A percentile compares a stretch with the other conserved stretches of the same genome.
Conservation (phyloP, 2,797 vertebrate genomes). For the Falco peregrinus region DNA sequence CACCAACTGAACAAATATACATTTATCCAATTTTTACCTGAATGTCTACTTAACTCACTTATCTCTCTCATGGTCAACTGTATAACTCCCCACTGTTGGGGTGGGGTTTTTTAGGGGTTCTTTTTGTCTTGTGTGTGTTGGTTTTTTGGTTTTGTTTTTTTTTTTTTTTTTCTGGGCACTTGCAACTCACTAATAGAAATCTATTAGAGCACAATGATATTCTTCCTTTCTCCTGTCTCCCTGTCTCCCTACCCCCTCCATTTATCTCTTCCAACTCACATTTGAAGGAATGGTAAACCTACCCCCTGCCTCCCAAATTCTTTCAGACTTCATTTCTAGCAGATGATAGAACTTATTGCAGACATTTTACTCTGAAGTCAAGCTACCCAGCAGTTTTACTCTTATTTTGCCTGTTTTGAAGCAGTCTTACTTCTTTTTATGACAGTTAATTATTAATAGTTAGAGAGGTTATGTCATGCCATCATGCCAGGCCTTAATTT, state of each 20-base stretch:
- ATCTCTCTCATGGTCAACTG: background rate
- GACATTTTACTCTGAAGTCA: background rate
- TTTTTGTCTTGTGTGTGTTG: no score
- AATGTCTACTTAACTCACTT: background rate
- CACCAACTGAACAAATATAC: background rate
- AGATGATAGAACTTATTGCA: background rate
- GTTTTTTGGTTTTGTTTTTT: no score
- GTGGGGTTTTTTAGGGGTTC: no score
- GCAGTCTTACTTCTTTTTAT: background rate
- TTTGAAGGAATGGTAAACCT: background rate
- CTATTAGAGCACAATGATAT: background rate
- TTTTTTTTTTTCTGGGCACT: background rate
- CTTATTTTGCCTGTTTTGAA: background rate
- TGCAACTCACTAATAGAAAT: background rate
- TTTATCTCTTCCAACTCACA: background rate
- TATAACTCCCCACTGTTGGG: background rate
- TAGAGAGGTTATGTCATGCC: background rate
- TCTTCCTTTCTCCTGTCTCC: background rate
- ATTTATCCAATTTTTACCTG: background rate
- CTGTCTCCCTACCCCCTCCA: background rate
- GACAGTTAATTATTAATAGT: background rate
- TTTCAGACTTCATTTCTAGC: background rate
- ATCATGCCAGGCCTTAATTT: background rate
- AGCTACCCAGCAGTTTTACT: background rate
- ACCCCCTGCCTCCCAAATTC: background rate